Percentiles rank a stretch among this genome's conserved stretches.
Evolutionary conservation across 2,888 invertebrate genomes (phyloP).

Genomic region (Pristionchus exspectatus): DNA sequence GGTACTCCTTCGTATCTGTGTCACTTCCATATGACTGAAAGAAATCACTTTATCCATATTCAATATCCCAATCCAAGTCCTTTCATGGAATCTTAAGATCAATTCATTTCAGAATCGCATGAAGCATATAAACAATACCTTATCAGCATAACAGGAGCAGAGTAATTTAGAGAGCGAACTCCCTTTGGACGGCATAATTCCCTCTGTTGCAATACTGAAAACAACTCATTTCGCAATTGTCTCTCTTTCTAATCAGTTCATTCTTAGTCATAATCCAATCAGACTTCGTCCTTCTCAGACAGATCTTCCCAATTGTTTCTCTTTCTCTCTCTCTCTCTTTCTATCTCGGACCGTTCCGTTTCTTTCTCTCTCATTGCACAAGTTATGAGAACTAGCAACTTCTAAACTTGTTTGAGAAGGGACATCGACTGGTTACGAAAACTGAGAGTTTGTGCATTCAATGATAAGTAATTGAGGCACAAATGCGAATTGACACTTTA

Average conservation of each 20-base stretch:
- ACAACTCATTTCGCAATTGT: conserved; percentile 16
- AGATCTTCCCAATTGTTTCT: neutral
- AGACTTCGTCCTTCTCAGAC: neutral
- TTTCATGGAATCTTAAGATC: neutral
- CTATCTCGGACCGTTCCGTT: neutral
- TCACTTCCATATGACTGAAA: neutral
- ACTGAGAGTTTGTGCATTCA: conserved; percentile 27
- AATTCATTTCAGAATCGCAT: neutral
- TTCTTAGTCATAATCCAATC: neutral
- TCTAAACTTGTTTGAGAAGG: conserved; percentile 28
- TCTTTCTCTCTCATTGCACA: conserved; percentile 10
- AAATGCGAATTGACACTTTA: conserved; percentile 33
- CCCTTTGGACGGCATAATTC: conserved; percentile 53
- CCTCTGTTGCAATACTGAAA: conserved; percentile 53
- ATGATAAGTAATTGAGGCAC: conserved; percentile 32
- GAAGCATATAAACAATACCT: neutral
- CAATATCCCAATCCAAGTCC: neutral
- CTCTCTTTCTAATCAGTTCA: neutral
- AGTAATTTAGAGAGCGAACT: conserved; percentile 45
- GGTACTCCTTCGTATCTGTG: conserved; percentile 4
- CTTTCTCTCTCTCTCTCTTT: neutral
- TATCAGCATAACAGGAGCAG: conserved; percentile 50
- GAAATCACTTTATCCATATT: neutral
- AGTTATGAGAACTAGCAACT: conserved; percentile 33
- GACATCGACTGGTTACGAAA: conserved; percentile 18